Percentiles rank a stretch among this genome's conserved stretches.
Conservation (phyloP, 2,797 vertebrate species). For the Aselliscus stoliczkanus region DNA sequence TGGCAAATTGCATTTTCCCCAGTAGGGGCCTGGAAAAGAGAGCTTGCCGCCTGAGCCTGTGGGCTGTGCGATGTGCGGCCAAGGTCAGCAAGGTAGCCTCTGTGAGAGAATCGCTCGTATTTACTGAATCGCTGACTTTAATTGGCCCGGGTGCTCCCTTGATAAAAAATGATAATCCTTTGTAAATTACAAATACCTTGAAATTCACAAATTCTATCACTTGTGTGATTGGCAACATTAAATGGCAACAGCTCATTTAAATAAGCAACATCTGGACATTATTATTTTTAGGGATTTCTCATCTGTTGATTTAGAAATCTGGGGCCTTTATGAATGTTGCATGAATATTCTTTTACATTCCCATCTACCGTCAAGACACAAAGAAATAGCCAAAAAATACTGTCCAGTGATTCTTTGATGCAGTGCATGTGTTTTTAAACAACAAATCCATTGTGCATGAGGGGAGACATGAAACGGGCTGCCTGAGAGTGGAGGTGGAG, state of each 20-base stretch:
- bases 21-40: neutral
- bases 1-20: neutral
- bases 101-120: slow-evolving; percentile 13
- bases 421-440: slow-evolving; percentile 41
- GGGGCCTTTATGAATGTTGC: slow-evolving; percentile 79
- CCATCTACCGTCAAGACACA: slow-evolving; percentile 67
- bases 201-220: slow-evolving; percentile 74
- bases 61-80: neutral
- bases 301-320: slow-evolving; percentile 81
- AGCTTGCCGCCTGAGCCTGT: neutral
- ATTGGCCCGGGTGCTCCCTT: slow-evolving; percentile 48
- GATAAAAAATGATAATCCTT: slow-evolving; percentile 40
- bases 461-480: slow-evolving; percentile 2
- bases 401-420: slow-evolving; percentile 65
- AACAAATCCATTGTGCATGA: slow-evolving; percentile 45
- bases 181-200: slow-evolving; percentile 71
- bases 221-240: slow-evolving; percentile 77
- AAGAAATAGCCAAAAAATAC: slow-evolving; percentile 68
- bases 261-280: slow-evolving; percentile 84
- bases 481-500: slow-evolving; percentile 66
- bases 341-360: slow-evolving; percentile 74
- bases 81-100: neutral
- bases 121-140: slow-evolving; percentile 54
- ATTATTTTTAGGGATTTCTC: slow-evolving; percentile 84
- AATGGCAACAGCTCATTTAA: slow-evolving; percentile 81